phyloP scores from a whole-genome alignment of 2,888 invertebrate genomes.

The Thymelicus acteon region DNA sequence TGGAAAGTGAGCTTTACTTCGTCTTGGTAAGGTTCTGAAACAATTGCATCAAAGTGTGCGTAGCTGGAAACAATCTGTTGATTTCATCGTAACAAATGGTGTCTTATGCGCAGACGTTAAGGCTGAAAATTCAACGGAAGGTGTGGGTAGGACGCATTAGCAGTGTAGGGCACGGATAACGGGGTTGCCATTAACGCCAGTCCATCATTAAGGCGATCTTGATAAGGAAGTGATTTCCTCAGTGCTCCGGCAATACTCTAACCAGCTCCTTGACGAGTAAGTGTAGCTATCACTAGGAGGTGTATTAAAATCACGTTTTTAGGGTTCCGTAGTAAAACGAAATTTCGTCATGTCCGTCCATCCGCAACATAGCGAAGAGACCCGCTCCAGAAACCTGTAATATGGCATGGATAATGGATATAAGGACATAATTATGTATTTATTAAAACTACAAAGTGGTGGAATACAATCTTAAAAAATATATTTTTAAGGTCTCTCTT shows the following conservation, averaged over 20 bases:
- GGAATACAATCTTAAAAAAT: too few species aligned
- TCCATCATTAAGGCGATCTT: constrained; percentile 11
- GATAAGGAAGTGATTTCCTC: constrained; percentile 23
- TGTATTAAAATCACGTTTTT: background rate
- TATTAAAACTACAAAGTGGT: too few species aligned
- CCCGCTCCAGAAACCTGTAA: too few species aligned
- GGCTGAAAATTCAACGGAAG: background rate
- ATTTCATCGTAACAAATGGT: background rate
- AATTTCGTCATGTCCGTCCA: too few species aligned
- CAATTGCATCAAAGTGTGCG: background rate
- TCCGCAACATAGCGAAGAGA: too few species aligned
- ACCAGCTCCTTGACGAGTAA: constrained; percentile 2
- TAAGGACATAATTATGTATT: too few species aligned
- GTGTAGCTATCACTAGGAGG: background rate
- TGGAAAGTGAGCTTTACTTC: constrained; percentile 7
- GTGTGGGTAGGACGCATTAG: background rate
- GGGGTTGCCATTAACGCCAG: constrained; percentile 12
- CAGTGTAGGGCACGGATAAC: constrained; percentile 6
- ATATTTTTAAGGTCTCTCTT: too few species aligned
- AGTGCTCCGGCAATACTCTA: background rate
- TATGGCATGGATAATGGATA: too few species aligned
- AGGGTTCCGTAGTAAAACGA: too few species aligned
- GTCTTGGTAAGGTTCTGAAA: background rate
- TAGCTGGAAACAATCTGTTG: background rate
- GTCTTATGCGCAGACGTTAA: background rate